Conservation (phyloP, 2,888 invertebrate genomes). For the Phortica magna region DNA sequence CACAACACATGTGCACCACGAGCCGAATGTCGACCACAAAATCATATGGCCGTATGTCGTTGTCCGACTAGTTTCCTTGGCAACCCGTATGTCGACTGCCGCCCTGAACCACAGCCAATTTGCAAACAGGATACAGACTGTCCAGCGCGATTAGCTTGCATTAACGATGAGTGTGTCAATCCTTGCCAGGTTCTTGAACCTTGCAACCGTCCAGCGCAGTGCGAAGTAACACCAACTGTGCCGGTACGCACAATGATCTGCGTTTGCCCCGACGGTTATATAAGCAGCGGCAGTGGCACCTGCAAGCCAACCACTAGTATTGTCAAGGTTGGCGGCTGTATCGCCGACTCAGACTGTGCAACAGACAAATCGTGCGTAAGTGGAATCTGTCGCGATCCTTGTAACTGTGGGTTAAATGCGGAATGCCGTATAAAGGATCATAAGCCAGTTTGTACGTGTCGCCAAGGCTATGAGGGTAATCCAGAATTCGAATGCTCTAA, state of each 20-base stretch:
- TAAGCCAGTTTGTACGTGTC: conserved; percentile 92
- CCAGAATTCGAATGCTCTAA: conserved; percentile 89
- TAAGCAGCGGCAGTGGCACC: conserved; percentile 89
- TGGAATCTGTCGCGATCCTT: conserved; percentile 89
- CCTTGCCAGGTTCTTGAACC: conserved; percentile 89
- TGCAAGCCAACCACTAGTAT: conserved; percentile 86
- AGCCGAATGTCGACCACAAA: conserved; percentile 88
- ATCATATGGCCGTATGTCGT: conserved; percentile 91
- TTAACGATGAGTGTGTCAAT: conserved; percentile 89
- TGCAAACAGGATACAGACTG: conserved; percentile 91
- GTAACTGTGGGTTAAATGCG: conserved; percentile 90
- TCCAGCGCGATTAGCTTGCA: conserved; percentile 87
- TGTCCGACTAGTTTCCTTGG: conserved; percentile 88
- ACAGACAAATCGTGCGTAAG: conserved; percentile 88
- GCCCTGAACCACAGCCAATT: conserved; percentile 85
- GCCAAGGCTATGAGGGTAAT: conserved; percentile 90
- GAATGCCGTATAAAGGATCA: conserved; percentile 91
- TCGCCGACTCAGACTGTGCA: conserved; percentile 87
- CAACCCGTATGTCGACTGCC: conserved; percentile 90
- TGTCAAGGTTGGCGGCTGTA: conserved; percentile 83
- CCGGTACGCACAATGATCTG: conserved; percentile 94
- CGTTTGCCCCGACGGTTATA: conserved; percentile 92
- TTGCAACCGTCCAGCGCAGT: conserved; percentile 88
- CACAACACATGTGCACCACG: conserved; percentile 87
- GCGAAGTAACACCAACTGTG: conserved; percentile 88